Evolutionary conservation across 1,140 invertebrate genomes (phyloP), one percentile per base, ranked within the genome.

Genomic region (Drosophila sturtevanti): DNA sequence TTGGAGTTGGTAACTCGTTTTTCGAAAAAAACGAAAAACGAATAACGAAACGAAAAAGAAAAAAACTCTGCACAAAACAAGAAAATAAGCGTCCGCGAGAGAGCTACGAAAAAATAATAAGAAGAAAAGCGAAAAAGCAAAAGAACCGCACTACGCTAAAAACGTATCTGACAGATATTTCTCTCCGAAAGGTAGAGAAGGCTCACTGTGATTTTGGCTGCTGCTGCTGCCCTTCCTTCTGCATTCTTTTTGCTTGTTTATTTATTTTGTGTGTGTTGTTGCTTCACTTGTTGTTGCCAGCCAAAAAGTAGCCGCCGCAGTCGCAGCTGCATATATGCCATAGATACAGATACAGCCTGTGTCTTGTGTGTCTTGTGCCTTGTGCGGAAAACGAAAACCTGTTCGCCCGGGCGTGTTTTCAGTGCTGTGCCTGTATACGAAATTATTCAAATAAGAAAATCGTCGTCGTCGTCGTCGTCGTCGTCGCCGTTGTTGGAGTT

Each of bases 391-490:
- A 75, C 56, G 56, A 86, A 87, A 87, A 87, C 82, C 82, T 89
- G 82, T 87, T 87, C 72, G 68, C 44, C 44, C 65, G 68, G 63
- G 55, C 63, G 79, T 72, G 68, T 69, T 79, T 76, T 72, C 48
- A 52, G 44, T 51, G 16, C 16, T 48, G 61, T 68, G 68, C 73
- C 75, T 80, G 63, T 73, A 82, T 80, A 80, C 79, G 76, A 87
- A 75, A 79, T 89, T 87, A 87, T 89, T 89, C 80, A 89, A 89
- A 89, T 84, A 89, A 87, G 84, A 87, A 87, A 87, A 87, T 67
- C 76, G 65, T 75, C 66, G 77, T 66, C 41, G 63, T 72, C 64
- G 72, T 52, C 14, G 79, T 65, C 24, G 63, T 37, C 52, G 56
- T 38, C 67, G 37, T 37, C 35, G 41, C n/a, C n/a, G n/a, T n/a